Conservation (phyloP, 2,888 invertebrate species). For the Drosophila subquinaria region DNA sequence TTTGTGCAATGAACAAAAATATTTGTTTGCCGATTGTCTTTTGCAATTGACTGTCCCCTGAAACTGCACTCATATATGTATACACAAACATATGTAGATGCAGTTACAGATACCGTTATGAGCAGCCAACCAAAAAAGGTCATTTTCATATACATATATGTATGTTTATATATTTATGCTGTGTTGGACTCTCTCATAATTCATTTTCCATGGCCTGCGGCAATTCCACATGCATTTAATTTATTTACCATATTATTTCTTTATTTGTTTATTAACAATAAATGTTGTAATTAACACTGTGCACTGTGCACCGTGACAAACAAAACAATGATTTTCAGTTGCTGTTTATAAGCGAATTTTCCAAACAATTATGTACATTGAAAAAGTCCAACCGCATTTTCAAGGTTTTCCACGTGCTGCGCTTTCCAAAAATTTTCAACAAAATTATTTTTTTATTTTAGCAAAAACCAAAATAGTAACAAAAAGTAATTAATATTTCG, state of each 20-base stretch:
- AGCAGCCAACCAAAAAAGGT: slow-evolving; percentile 25
- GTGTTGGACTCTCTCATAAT: slow-evolving; percentile 37
- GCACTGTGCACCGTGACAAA: slow-evolving; percentile 40
- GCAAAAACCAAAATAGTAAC: slow-evolving; percentile 17
- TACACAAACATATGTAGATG: slow-evolving; percentile 6
- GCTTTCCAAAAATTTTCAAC: slow-evolving; percentile 18
- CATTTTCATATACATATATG: slow-evolving; percentile 31
- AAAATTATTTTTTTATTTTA: slow-evolving; percentile 4
- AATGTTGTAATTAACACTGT: slow-evolving; percentile 60
- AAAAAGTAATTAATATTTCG: slow-evolving; percentile 52
- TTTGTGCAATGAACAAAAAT: slow-evolving; percentile 38
- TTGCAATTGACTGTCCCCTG: slow-evolving; percentile 53
- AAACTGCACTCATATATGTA: slow-evolving; percentile 42
- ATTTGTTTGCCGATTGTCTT: slow-evolving; percentile 39
- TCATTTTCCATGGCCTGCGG: slow-evolving; percentile 41
- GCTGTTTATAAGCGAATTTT: slow-evolving; percentile 49
- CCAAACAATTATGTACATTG: slow-evolving; percentile 58
- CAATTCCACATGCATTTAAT: slow-evolving; percentile 53
- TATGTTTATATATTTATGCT: slow-evolving; percentile 13
- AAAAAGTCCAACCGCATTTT: slow-evolving; percentile 37
- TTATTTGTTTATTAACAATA: slow-evolving; percentile 59
- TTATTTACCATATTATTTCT: slow-evolving; percentile 37
- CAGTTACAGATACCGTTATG: slow-evolving; percentile 8
- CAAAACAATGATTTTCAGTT: slow-evolving; percentile 16
- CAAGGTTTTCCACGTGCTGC: slow-evolving; percentile 49